phyloP scores from a whole-genome alignment of 2,888 invertebrate genomes.

The Notocelia uddmanniana region DNA sequence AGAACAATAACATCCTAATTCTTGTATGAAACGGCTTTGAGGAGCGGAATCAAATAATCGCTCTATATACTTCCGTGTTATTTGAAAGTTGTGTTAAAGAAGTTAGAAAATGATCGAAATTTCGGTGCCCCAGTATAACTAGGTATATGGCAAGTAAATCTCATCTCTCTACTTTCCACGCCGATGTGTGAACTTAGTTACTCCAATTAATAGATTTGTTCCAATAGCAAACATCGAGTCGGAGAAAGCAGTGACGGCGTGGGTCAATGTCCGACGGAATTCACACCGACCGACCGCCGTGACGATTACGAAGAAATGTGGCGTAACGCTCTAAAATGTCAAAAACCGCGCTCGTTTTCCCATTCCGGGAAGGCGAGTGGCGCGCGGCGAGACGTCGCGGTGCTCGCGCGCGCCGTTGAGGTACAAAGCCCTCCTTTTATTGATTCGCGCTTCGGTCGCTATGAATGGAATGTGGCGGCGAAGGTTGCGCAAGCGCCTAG shows the following conservation, averaged over 20 bases:
- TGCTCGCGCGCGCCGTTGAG: constrained; percentile 38
- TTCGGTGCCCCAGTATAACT: constrained; percentile 50
- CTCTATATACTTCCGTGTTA: constrained; percentile 12
- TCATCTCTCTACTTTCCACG: constrained; percentile 81
- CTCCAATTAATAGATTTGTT: constrained; percentile 86
- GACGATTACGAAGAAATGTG: constrained; percentile 82
- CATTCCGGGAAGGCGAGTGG: constrained; percentile 70
- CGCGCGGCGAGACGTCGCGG: constrained; percentile 40
- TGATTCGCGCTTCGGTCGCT: constrained; percentile 67
- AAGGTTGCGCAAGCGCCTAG: constrained; percentile 82
- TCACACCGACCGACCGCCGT: constrained; percentile 78
- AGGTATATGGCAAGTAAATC: constrained; percentile 56
- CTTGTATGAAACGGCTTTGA: neutral
- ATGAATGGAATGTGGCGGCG: constrained; percentile 84
- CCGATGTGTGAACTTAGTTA: constrained; percentile 85
- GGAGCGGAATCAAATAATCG: neutral
- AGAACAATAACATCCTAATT: constrained; percentile 15
- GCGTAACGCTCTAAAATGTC: constrained; percentile 81
- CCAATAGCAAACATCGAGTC: constrained; percentile 83
- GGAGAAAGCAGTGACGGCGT: constrained; percentile 80
- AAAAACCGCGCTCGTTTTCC: constrained; percentile 75
- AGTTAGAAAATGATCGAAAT: constrained; percentile 49
- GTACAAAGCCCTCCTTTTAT: constrained; percentile 49
- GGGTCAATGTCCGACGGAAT: constrained; percentile 82
- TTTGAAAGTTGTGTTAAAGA: constrained; percentile 46